Conservation (phyloP, 1,140 invertebrate genomes). For the Prorops nasuta region DNA sequence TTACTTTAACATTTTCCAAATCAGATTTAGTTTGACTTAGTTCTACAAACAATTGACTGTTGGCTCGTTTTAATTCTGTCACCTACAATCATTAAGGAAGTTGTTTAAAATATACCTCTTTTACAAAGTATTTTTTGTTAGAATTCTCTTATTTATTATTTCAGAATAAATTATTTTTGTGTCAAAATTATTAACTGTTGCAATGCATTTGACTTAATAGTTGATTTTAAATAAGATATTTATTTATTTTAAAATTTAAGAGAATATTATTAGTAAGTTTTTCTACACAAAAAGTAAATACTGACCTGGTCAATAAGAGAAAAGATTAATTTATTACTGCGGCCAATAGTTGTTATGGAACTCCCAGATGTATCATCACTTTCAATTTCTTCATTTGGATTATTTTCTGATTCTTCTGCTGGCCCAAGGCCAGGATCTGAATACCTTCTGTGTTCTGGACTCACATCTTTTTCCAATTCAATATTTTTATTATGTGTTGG, state of each 20-base stretch:
- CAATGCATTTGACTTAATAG: too few species aligned
- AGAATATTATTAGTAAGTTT: too few species aligned
- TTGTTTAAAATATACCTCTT: too few species aligned
- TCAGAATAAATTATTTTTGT: too few species aligned
- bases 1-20: slow-evolving; percentile 52
- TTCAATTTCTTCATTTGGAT: slow-evolving; percentile 50
- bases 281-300: too few species aligned
- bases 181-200: too few species aligned
- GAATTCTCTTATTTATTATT: too few species aligned
- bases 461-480: slow-evolving; percentile 36
- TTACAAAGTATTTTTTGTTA: too few species aligned
- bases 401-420: slow-evolving; percentile 38
- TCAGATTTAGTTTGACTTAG: slow-evolving; percentile 57
- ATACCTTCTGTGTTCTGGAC: slow-evolving; percentile 53
- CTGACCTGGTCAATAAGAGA: slow-evolving; percentile 57
- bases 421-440: slow-evolving; percentile 60
- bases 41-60: slow-evolving; percentile 57
- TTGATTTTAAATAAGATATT: too few species aligned
- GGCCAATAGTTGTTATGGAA: slow-evolving; percentile 50
- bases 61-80: slow-evolving; percentile 56
- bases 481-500: slow-evolving; percentile 50
- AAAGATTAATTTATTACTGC: slow-evolving; percentile 53
- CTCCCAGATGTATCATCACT: slow-evolving; percentile 39
- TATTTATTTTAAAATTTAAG: too few species aligned
- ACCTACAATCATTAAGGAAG: slow-evolving; percentile 41